These are phyloP conservation scores for Serripes groenlandicus DNA, from an alignment of 2,888 invertebrate species.

Conservation along the genomic window DNA sequence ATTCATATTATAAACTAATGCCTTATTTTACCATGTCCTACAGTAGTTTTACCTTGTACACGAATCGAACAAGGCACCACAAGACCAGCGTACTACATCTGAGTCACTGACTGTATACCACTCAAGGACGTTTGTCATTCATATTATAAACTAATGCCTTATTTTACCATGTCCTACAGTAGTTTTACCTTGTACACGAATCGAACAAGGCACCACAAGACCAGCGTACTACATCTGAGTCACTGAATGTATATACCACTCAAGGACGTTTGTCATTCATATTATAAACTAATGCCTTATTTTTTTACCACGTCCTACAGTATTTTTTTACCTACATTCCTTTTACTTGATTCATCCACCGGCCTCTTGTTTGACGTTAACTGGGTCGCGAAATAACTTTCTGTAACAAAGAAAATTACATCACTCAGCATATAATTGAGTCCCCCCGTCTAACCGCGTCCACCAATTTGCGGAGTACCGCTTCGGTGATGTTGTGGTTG, in stretches of 20 bases:
- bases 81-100: no score
- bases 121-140: no score
- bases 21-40: background rate
- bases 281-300: no score
- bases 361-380: slow-evolving; percentile 1
- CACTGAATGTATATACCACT: no score
- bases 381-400: slow-evolving; percentile 22
- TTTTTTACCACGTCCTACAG: slow-evolving; percentile 7
- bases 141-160: no score
- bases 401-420: slow-evolving; percentile 25
- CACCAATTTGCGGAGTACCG: no score
- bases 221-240: no score
- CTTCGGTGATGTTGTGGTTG: no score
- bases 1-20: no score
- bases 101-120: no score
- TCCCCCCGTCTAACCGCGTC: no score
- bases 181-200: background rate
- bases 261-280: no score
- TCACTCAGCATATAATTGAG: slow-evolving; percentile 10
- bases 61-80: background rate
- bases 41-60: background rate
- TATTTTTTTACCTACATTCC: slow-evolving; percentile 21
- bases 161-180: slow-evolving; percentile 12
- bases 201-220: background rate
- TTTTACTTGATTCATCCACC: slow-evolving; percentile 21